Conservation (phyloP, 2,113 vertebrate genomes). For the Alethe diademata region DNA sequence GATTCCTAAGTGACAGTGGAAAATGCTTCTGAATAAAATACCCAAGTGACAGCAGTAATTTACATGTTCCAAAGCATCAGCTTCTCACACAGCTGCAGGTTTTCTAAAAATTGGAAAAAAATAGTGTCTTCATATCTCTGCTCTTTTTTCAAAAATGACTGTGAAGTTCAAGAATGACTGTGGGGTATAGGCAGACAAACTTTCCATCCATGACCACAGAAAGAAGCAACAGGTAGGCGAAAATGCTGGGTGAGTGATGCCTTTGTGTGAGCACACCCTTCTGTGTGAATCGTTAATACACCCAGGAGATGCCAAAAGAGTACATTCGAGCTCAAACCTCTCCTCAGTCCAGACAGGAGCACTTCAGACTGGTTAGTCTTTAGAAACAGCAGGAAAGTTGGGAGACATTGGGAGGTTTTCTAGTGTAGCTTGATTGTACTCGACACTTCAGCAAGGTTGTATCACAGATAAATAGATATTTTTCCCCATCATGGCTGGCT, state of each 20-base stretch:
- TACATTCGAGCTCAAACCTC: background rate
- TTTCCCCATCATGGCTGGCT: background rate
- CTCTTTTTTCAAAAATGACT: background rate
- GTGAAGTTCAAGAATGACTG: background rate
- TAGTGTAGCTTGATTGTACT: background rate
- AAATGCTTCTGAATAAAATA: background rate
- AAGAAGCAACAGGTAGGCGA: background rate
- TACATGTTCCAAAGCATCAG: background rate
- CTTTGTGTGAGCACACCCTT: background rate
- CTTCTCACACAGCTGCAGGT: background rate
- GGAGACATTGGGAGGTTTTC: background rate
- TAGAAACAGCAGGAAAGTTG: background rate
- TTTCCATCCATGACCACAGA: background rate
- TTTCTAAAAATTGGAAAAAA: background rate
- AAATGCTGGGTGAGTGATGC: background rate
- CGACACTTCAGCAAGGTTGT: background rate
- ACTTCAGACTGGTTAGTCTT: background rate
- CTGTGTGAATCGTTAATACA: fast-evolving
- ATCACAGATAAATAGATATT: background rate
- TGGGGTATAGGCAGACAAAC: background rate
- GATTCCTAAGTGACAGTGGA: background rate
- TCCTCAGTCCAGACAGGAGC: fast-evolving
- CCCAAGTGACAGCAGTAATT: background rate
- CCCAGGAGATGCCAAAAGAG: background rate
- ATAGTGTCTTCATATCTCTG: background rate